Evolutionary conservation across 2,888 invertebrate genomes (phyloP), one percentile per base, ranked within the genome.

Genomic region (Fabriciana adippe): DNA sequence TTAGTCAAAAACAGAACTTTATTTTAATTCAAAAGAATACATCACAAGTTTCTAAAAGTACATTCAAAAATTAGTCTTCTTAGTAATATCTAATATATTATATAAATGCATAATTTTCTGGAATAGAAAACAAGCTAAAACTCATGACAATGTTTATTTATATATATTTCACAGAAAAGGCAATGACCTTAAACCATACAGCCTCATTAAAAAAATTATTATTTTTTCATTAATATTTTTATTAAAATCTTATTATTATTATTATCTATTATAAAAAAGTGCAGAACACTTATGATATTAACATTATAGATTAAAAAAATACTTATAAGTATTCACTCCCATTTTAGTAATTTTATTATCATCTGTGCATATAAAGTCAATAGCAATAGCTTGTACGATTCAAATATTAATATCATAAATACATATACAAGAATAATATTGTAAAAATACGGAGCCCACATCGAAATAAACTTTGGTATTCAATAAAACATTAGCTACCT

Each of bases 391-490:
- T n/a, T 55, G 31, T 55, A 35, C 2, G 16, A 16, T 55, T 21
- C 31, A 55, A 16, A 55, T 55, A 55, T 55, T n/a, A 55, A 21
- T 45, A 64, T 16, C 1, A 55, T 21, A 57, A 26, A 62, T 47
- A 61, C 35, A 50, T 57, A 55, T 61, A 64, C n/a, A n/a, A 64
- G 51, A 15, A 55, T 51, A 63, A 55, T 53, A 57, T 21, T 45
- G 64, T 45, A 57, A 69, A 55, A 45, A 18, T 15, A 51, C 14
- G 2, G 41, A 60, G 31, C 64, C 55, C 53, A 47, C 35, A 57
- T 60, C 47, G 45, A 55, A 57, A 45, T 48, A 59, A 71, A 69
- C 71, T 71, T 71, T 71, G 71, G 71, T 67, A 71, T 69, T 61
- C 41, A 53, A 67, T 62, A 61, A 45, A 53, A 64, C 59, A 31